phyloP scores from a whole-genome alignment of 1,140 invertebrate genomes.

The Sycobia sp. region DNA sequence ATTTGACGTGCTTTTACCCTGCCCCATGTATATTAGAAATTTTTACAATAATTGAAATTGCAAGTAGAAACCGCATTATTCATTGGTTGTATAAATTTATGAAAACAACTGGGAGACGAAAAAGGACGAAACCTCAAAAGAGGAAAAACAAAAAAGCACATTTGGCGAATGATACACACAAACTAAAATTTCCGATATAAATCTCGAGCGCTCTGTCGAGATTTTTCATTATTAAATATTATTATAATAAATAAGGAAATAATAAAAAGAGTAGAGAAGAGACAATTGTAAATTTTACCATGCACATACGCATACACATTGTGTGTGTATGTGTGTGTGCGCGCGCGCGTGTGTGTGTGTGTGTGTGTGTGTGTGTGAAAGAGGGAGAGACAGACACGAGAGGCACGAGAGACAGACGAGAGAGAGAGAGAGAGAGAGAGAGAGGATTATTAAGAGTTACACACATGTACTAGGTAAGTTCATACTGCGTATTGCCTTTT shows the following conservation, averaged over 20 bases:
- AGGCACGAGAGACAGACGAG: conserved; percentile 14
- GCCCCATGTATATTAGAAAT: not conserved
- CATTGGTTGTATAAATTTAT: conserved; percentile 18
- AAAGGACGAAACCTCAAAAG: conserved; percentile 31
- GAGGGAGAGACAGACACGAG: conserved; percentile 7
- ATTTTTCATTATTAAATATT: conserved; percentile 23
- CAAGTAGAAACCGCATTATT: too few relatives aligned
- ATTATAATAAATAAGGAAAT: conserved; percentile 17
- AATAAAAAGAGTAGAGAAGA: conserved; percentile 31
- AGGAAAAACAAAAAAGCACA: too few relatives aligned
- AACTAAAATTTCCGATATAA: conserved; percentile 16
- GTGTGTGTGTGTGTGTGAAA: too few relatives aligned
- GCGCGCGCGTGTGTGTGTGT: conserved; percentile 21
- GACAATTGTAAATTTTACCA: conserved; percentile 50
- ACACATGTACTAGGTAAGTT: conserved; percentile 60
- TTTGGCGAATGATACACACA: conserved; percentile 26
- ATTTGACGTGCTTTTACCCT: not conserved
- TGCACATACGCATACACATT: conserved; percentile 50
- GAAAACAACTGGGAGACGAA: conserved; percentile 31
- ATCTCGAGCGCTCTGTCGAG: conserved; percentile 29
- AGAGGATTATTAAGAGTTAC: conserved; percentile 37
- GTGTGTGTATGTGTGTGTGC: too few relatives aligned
- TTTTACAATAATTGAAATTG: too few relatives aligned
- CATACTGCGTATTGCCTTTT: conserved; percentile 63
- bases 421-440: conserved; percentile 3